Base-by-base conservation (phyloP, 2,797 vertebrate species). In the Lutjanus argentimaculatus region DNA sequence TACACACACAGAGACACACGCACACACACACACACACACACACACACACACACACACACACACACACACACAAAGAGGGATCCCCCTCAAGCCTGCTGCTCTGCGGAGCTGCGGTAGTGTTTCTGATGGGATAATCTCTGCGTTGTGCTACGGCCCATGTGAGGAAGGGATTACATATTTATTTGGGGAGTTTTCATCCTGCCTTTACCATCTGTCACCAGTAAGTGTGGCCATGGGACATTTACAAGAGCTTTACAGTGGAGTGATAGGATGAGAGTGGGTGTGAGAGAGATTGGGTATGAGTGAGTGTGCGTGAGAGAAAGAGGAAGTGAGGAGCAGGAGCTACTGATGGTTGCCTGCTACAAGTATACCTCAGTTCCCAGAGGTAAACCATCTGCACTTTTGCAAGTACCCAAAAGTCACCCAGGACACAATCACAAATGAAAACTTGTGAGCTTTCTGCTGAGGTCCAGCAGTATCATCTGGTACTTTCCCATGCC, bases 81-180 rank as follows among this genome's bases (percentile, higher is more conserved):
- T 73, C 74, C 73, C 82, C 79, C 73, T 79, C 16, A 16, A 16
- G 56, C 59, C 68, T 59, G 55, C 63, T 72, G 68, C 70, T 79
- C 74, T 58, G 63, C 40, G 0, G 57, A 67, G 78, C 82, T 81
- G 77, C 61, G 15, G 51, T 52, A 21, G 69, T 78, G 80, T 79
- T 87, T 89, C 72, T 81, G 82, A 84, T 56, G 82, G 85, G 88
- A 94, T 95, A 92, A 95, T 94, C 93, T 91, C 73, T 45, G 53
- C 21, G 62, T 71, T 82, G 90, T 84, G 86, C 84, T 58, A 49
- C 30, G n/a, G 72, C 83, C 93, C 92, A 93, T 92, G 94, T 95
- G 94, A 94, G 88, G 77, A 88, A 65, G 49, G 94, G 95, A 96
- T 96, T 96, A 95, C 90, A 90, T 92, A 90, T 95, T 95, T 95